Conservation (phyloP, 1,140 invertebrate species). For the Liolophura sinensis region DNA sequence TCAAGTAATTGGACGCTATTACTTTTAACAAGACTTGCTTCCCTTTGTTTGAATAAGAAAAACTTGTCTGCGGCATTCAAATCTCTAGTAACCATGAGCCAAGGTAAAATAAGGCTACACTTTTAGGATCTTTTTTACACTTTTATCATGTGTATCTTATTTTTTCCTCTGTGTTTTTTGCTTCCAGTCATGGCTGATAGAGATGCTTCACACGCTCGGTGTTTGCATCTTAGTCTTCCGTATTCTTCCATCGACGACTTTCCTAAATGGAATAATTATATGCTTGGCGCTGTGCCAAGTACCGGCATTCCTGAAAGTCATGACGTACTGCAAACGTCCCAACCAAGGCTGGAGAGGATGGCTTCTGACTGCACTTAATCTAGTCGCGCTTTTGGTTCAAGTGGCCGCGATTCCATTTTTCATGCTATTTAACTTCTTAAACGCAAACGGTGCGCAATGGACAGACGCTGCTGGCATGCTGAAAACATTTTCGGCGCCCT, state of each 20-base stretch:
- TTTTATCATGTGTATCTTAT: too few relatives aligned
- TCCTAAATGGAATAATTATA: conserved; percentile 45
- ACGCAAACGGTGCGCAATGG: conserved; percentile 14
- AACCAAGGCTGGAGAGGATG: conserved; percentile 26
- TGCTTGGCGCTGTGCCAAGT: conserved; percentile 46
- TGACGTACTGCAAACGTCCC: conserved; percentile 30
- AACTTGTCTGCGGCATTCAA: too few relatives aligned
- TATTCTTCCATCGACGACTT: conserved; percentile 45
- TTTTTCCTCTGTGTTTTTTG: conserved; percentile 36
- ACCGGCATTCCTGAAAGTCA: conserved; percentile 46
- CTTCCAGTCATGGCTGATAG: conserved; percentile 66
- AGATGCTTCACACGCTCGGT: conserved; percentile 71
- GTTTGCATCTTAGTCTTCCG: conserved; percentile 45
- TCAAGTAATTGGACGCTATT: too few relatives aligned
- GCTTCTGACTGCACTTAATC: conserved; percentile 21
- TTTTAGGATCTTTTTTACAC: too few relatives aligned
- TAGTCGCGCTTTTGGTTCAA: conserved; percentile 34
- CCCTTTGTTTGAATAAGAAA: too few relatives aligned
- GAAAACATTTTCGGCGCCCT: too few relatives aligned
- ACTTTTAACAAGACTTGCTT: too few relatives aligned
- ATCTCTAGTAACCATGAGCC: too few relatives aligned
- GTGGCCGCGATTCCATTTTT: conserved; percentile 35
- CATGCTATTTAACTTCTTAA: conserved; percentile 29
- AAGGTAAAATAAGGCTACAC: too few relatives aligned
- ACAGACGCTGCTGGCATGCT: background rate